Conservation (phyloP, 2,797 vertebrate species). For the Propithecus deckenii region DNA sequence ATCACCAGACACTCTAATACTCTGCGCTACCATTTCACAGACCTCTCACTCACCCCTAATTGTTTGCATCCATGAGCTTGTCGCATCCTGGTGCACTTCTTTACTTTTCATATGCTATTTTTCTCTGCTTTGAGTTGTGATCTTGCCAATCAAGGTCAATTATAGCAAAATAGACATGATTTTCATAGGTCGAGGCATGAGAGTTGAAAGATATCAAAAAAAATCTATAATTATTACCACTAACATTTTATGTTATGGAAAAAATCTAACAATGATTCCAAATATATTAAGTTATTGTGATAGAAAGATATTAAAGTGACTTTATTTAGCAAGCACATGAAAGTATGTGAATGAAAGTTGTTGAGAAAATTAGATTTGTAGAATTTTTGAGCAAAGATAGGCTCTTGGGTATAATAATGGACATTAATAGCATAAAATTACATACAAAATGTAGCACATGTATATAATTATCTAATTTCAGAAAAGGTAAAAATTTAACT, state of each 20-base stretch:
- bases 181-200: neutral
- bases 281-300: neutral
- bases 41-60: neutral
- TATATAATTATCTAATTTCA: constrained; percentile 45
- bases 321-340: neutral
- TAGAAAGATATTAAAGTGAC: neutral
- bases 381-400: constrained; percentile 10
- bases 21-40: neutral
- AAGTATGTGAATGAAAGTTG: neutral
- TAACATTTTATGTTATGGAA: neutral
- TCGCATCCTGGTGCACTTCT: neutral
- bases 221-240: neutral
- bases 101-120: neutral
- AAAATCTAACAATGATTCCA: neutral
- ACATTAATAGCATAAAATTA: constrained; percentile 39
- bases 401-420: neutral
- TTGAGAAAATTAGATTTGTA: neutral
- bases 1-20: neutral
- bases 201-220: neutral
- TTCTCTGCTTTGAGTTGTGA: neutral
- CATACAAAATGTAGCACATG: neutral
- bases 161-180: neutral
- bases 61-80: neutral
- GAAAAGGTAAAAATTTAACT: constrained; percentile 31
- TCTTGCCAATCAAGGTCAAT: neutral